phyloP scores from a whole-genome alignment of 2,113 vertebrate species.

The Pituophis catenifer region DNA sequence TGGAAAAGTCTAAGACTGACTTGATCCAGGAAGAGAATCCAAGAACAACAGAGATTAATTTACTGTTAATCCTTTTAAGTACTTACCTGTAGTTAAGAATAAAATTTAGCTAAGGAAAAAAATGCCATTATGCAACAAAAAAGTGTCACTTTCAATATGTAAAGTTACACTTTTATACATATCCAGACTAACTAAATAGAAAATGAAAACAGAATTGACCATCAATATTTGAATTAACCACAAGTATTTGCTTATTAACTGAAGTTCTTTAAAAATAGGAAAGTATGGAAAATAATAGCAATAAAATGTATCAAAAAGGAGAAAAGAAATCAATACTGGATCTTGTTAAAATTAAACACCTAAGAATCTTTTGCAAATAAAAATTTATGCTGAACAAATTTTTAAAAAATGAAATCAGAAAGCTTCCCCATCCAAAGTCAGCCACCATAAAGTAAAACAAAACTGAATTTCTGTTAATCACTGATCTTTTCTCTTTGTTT shows the following conservation, averaged over 20 bases:
- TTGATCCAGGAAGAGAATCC: neutral
- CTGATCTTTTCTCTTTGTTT: neutral
- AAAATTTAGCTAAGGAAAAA: neutral
- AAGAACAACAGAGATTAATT: neutral
- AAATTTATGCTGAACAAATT: neutral
- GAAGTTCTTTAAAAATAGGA: neutral
- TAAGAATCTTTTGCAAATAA: neutral
- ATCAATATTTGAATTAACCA: neutral
- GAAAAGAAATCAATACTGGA: neutral
- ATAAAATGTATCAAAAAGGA: neutral
- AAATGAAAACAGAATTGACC: neutral
- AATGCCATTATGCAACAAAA: neutral
- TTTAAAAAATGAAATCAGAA: neutral
- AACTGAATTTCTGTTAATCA: neutral
- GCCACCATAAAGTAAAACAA: neutral
- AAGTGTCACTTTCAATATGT: neutral
- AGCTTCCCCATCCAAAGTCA: neutral
- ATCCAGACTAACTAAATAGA: neutral
- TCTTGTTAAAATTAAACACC: neutral
- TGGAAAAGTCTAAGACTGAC: neutral
- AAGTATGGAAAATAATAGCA: neutral
- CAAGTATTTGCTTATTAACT: neutral
- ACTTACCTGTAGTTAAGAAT: neutral
- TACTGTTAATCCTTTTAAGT: neutral
- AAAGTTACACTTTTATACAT: neutral